These are phyloP conservation scores for Apotomis turbidana DNA, from an alignment of 2,888 invertebrate genomes.

Conservation along the genomic window DNA sequence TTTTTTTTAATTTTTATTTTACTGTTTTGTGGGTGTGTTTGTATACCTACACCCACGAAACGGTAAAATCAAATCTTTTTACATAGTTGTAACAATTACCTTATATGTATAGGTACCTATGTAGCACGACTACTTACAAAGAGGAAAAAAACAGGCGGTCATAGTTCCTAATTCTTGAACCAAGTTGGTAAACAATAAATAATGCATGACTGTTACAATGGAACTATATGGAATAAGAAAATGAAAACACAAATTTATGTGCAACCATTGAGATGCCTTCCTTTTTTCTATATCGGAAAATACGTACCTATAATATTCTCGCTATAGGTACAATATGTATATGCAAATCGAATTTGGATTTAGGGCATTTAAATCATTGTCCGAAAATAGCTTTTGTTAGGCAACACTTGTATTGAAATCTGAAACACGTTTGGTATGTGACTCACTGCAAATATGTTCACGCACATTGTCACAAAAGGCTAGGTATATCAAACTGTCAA, in stretches of 20 bases:
- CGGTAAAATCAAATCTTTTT: too few species aligned
- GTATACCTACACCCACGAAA: too few species aligned
- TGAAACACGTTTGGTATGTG: constrained; percentile 35
- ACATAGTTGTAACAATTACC: not conserved
- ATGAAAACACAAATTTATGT: constrained; percentile 17
- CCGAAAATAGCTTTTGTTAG: constrained; percentile 40
- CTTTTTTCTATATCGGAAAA: constrained; percentile 17
- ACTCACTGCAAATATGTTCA: constrained; percentile 33
- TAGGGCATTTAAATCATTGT: constrained; percentile 43
- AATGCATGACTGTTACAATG: constrained; percentile 26
- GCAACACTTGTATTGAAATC: constrained; percentile 30
- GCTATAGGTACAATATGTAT: constrained; percentile 22
- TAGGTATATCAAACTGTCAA: constrained; percentile 19
- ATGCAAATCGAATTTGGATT: constrained; percentile 42
- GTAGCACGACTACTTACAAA: not conserved
- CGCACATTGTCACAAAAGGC: constrained; percentile 25
- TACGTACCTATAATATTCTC: constrained; percentile 1
- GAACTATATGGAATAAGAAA: constrained; percentile 17
- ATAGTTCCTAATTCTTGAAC: constrained; percentile 14
- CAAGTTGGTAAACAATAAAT: constrained; percentile 33
- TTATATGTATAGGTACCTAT: too few species aligned
- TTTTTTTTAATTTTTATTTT: too few species aligned
- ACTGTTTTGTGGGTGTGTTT: too few species aligned
- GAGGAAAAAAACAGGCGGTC: constrained; percentile 13
- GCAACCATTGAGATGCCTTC: constrained; percentile 4